Base-by-base conservation (phyloP, 1,140 invertebrate species). In the Heliconius melpomene region DNA sequence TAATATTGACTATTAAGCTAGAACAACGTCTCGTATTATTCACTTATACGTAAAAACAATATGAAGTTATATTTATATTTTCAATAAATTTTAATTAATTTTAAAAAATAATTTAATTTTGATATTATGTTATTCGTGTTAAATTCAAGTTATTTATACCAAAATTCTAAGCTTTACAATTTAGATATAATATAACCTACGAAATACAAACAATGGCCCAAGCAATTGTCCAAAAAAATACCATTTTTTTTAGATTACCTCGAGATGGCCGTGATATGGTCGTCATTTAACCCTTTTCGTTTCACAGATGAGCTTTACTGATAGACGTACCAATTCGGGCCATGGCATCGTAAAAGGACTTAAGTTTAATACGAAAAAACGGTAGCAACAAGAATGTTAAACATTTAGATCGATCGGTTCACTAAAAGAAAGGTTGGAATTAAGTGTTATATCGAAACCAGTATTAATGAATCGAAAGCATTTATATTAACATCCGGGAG, bases 391-490 rank as follows among this genome's bases (percentile, higher is more conserved):
- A 29, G 60, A 66, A 66, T 66, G 60, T 66, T 66, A 26, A 9
- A 29, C 23, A 66, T 66, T 66, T 66, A 26, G 60, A 26, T 66
- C 60, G 60, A 23, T 66, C 60, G 60, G 60, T 29, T 26, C 60
- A 66, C 60, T 29, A 66, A 66, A 66, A 84, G 77, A 77, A 82
- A 83, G 84, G 79, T 86, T 79, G 77, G 60, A 75, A 83, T 85
- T 85, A 83, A 85, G 77, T 78, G 74, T 80, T 75, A 66, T 75
- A 72, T 50, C 72, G 60, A 78, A 85, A 86, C 85, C 78, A 80
- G 88, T 85, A 72, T 82, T 82, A 87, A 84, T 85, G 77, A 86
- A 88, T 86, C 72, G 82, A 83, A 83, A 83, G 83, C 79, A 85
- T 86, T 86, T 78, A 82, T 81, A 79, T 86, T 32, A 84, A 86